Percentiles rank a stretch among this genome's conserved stretches.
Evolutionary conservation across 2,113 vertebrate species (phyloP).

Genomic region (Erythrocercus mccallii): DNA sequence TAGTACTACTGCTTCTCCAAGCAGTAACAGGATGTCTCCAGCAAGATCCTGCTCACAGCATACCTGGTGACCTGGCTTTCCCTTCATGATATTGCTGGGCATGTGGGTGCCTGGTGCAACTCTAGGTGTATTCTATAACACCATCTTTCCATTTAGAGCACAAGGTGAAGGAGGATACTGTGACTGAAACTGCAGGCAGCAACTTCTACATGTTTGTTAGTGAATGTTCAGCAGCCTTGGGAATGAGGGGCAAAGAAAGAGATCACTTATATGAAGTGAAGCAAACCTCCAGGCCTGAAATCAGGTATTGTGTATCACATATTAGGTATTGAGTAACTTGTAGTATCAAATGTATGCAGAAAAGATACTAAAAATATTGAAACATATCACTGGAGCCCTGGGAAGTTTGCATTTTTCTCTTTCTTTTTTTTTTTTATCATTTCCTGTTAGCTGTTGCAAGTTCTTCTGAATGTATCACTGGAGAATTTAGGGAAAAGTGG

Average conservation of each 20-base stretch:
- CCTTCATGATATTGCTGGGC: not conserved
- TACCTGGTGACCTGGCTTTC: not conserved
- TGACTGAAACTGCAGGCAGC: not conserved
- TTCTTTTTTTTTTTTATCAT: not conserved
- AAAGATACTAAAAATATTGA: not conserved
- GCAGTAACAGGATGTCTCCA: not conserved
- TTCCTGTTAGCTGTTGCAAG: not conserved
- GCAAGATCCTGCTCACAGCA: not conserved
- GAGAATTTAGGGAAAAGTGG: not conserved
- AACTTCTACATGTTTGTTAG: not conserved
- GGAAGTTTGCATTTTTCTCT: not conserved
- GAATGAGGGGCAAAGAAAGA: not conserved
- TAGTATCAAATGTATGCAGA: not conserved
- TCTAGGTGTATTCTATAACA: not conserved
- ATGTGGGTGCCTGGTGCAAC: fast-evolving
- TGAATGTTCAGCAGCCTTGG: not conserved
- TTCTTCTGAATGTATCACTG: not conserved
- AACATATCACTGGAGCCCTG: not conserved
- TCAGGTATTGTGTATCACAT: not conserved
- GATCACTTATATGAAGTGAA: not conserved
- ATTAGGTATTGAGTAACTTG: not conserved
- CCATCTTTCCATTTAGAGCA: not conserved
- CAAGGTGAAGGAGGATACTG: not conserved
- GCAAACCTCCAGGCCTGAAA: not conserved
- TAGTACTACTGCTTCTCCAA: not conserved